Conservation (phyloP, 2,797 vertebrate species). For the Garrulus glandarius region DNA sequence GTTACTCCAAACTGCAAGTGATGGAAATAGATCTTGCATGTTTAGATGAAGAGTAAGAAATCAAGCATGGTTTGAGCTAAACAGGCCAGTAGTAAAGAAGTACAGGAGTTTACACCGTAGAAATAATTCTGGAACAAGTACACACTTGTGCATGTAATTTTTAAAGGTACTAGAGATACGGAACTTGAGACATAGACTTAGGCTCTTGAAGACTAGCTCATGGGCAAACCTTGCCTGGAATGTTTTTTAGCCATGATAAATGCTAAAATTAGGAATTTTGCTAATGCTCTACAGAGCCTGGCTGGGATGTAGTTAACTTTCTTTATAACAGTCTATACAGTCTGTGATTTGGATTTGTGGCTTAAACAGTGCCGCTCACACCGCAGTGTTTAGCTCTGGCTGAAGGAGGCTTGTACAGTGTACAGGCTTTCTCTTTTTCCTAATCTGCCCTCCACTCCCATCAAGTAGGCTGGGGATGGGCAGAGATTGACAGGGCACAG, state of each 20-base stretch:
- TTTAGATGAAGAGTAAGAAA: not conserved
- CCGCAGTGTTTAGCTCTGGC: fast-evolving
- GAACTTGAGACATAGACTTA: not conserved
- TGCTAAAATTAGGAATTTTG: not conserved
- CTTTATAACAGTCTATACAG: not conserved
- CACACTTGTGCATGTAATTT: not conserved
- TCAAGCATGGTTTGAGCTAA: not conserved
- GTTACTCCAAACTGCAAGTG: not conserved
- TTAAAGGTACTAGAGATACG: not conserved
- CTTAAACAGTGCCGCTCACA: not conserved
- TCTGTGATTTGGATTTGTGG: not conserved
- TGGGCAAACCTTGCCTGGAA: not conserved
- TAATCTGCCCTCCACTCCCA: not conserved
- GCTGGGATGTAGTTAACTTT: not conserved
- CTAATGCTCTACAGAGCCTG: not conserved
- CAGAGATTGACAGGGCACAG: not conserved
- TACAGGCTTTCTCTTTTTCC: not conserved
- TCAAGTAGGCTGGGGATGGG: not conserved
- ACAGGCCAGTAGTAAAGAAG: not conserved
- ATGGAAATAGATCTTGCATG: not conserved
- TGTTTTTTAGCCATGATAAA: not conserved
- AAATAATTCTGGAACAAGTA: not conserved
- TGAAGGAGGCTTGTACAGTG: not conserved
- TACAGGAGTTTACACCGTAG: not conserved
- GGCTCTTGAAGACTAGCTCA: not conserved